These are phyloP conservation scores for Balearica regulorum DNA, from an alignment of 2,797 vertebrate genomes.

Conservation along the genomic window DNA sequence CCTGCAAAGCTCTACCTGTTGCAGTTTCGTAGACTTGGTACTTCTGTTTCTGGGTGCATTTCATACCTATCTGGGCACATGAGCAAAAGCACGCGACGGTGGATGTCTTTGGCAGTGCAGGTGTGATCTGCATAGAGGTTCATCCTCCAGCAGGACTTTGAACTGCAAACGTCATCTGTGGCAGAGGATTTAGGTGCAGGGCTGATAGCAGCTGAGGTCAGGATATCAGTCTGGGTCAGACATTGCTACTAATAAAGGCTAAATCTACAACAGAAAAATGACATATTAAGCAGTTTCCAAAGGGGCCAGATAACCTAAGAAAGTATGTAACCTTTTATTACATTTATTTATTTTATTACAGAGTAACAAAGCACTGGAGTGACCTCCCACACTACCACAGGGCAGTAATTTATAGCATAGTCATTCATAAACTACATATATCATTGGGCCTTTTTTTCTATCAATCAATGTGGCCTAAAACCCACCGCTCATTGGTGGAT, in stretches of 20 bases:
- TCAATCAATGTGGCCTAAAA: neutral
- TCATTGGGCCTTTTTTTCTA: neutral
- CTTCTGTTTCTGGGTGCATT: neutral
- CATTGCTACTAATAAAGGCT: neutral
- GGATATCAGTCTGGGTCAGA: neutral
- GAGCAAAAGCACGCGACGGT: neutral
- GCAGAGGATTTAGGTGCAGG: neutral
- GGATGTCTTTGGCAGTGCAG: neutral
- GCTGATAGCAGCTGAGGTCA: neutral
- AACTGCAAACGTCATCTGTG: neutral
- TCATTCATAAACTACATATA: neutral
- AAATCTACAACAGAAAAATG: neutral
- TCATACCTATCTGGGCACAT: neutral
- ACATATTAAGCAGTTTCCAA: neutral
- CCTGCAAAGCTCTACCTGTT: neutral
- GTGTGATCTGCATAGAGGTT: neutral
- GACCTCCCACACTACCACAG: neutral
- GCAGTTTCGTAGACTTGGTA: neutral
- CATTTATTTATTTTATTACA: neutral
- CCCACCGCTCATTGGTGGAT: neutral
- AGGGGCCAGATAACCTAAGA: neutral
- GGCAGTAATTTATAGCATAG: neutral
- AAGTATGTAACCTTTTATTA: neutral
- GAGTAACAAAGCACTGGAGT: neutral
- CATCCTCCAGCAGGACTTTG: neutral